Percentiles rank a stretch among this genome's conserved stretches.
These are phyloP conservation scores for Gnathochromis pfefferi DNA, from an alignment of 2,113 vertebrate genomes.

Conservation along the genomic window DNA sequence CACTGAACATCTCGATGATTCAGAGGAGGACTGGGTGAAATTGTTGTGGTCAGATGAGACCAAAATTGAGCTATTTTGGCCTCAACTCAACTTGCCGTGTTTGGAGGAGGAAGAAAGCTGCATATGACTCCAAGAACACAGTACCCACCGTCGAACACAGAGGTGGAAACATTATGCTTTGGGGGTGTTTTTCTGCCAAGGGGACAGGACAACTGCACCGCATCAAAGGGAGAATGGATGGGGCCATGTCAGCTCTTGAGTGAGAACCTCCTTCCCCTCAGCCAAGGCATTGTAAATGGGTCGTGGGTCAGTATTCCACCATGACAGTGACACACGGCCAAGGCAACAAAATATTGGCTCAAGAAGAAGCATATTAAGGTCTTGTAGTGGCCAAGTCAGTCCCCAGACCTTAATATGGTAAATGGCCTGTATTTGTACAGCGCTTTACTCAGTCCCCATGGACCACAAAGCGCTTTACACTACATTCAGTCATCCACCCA, in stretches of 20 bases:
- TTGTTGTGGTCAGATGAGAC: neutral
- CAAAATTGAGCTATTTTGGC: neutral
- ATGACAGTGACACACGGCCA: neutral
- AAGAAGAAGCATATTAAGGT: neutral
- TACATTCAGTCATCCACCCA: neutral
- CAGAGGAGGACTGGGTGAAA: neutral
- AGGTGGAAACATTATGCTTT: neutral
- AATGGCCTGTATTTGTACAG: neutral
- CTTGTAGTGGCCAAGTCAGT: neutral
- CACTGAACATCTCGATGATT: neutral
- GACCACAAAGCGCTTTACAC: neutral
- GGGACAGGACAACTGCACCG: neutral
- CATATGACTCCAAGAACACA: neutral
- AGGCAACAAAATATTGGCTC: neutral
- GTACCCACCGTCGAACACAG: neutral
- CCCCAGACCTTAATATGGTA: neutral
- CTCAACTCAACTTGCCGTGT: neutral
- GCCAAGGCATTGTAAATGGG: neutral
- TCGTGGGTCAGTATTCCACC: neutral
- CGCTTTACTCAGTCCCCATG: neutral
- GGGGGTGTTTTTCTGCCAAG: neutral
- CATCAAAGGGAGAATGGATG: neutral
- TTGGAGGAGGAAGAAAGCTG: neutral
- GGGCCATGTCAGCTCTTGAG: neutral
- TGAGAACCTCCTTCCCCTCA: neutral